Conservation (phyloP, 2,888 invertebrate species). For the Heliothis peltigera region DNA sequence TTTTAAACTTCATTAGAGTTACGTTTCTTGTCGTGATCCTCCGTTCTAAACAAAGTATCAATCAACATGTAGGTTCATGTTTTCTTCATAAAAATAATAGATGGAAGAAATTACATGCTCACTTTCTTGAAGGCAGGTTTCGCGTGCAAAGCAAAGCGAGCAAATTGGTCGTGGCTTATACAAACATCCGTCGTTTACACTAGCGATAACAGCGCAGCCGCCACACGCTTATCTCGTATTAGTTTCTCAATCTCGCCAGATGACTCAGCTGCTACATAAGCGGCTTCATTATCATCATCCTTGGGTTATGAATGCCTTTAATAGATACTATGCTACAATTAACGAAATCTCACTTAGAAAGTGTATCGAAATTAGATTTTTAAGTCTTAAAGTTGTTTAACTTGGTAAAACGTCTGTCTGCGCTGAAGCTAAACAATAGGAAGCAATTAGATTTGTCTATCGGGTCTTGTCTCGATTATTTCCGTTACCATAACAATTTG, state of each 20-base stretch:
- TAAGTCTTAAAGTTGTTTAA: not conserved
- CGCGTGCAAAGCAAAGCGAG: conserved; percentile 60
- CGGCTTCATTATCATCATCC: conserved; percentile 53
- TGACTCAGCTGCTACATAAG: conserved; percentile 55
- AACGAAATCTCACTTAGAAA: conserved; percentile 33
- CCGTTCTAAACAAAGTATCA: conserved; percentile 20
- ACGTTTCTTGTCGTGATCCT: conserved; percentile 16
- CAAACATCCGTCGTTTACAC: conserved; percentile 82
- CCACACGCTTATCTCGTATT: conserved; percentile 71
- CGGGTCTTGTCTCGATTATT: conserved; percentile 18
- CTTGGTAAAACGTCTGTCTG: not conserved
- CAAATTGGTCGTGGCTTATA: conserved; percentile 69
- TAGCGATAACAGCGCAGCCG: conserved; percentile 76
- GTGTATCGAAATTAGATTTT: conserved; percentile 18
- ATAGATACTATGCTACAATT: conserved; percentile 27
- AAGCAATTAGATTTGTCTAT: conserved; percentile 38
- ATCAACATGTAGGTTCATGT: conserved; percentile 12
- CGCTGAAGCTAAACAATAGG: conserved; percentile 12
- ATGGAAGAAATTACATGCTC: conserved; percentile 44
- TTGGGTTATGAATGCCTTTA: conserved; percentile 37
- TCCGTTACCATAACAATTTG: conserved; percentile 31
- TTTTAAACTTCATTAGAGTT: conserved; percentile 6
- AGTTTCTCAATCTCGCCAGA: conserved; percentile 66
- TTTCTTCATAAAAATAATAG: conserved; percentile 29
- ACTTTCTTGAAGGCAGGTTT: conserved; percentile 52